phyloP scores from a whole-genome alignment of 2,888 invertebrate species.

The Microchrysa polita region DNA sequence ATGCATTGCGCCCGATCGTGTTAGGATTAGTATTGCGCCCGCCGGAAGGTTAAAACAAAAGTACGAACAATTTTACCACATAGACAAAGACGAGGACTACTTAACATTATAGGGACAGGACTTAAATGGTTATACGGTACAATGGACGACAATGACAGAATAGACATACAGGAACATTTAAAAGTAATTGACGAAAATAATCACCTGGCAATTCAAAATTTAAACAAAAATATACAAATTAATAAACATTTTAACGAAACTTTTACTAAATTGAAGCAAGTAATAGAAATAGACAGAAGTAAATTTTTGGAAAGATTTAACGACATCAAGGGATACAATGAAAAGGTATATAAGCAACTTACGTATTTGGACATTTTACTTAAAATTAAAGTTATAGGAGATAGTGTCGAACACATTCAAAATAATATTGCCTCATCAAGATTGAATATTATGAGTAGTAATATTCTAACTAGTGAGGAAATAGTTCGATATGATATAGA shows the following conservation, averaged over 20 bases:
- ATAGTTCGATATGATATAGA: slow-evolving; percentile 40
- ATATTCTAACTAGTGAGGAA: slow-evolving; percentile 45
- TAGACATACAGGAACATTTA: too few relatives aligned
- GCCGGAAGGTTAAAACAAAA: too few relatives aligned
- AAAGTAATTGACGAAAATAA: background rate
- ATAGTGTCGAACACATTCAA: too few relatives aligned
- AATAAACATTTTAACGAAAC: slow-evolving; percentile 42
- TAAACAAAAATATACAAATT: slow-evolving; percentile 39
- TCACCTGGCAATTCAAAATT: slow-evolving; percentile 28
- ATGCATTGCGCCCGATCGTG: too few relatives aligned
- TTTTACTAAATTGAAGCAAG: slow-evolving; percentile 6
- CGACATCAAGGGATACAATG: too few relatives aligned
- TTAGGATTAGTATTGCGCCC: too few relatives aligned
- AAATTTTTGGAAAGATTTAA: too few relatives aligned
- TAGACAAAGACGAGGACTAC: background rate
- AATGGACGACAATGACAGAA: slow-evolving; percentile 16
- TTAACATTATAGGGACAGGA: too few relatives aligned
- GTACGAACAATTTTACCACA: background rate
- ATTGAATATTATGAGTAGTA: slow-evolving; percentile 42
- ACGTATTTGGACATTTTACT: too few relatives aligned
- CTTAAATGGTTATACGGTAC: background rate
- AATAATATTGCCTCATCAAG: too few relatives aligned
- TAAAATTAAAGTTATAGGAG: too few relatives aligned
- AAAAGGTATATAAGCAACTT: too few relatives aligned
- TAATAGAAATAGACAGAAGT: background rate